Conservation (phyloP, 2,888 invertebrate genomes). For the Rhogogaster chlorosoma region DNA sequence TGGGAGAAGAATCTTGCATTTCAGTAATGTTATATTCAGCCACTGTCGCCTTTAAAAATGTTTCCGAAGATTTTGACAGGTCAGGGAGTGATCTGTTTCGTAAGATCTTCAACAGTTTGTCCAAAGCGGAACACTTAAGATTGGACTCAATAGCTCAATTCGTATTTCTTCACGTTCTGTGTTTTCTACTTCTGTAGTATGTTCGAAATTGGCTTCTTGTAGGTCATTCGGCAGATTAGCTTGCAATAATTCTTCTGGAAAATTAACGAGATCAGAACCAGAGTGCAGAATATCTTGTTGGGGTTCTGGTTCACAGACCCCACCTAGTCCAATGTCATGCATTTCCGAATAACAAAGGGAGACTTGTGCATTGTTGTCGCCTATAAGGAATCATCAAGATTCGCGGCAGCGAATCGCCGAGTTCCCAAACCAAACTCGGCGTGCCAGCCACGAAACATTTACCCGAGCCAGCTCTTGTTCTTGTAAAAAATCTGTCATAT, state of each 20-base stretch:
- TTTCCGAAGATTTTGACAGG: constrained; percentile 39
- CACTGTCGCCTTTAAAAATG: background rate
- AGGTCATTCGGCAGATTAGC: background rate
- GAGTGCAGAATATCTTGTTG: background rate
- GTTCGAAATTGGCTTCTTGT: background rate
- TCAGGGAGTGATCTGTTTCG: constrained; percentile 50
- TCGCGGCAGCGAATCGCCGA: too few species aligned
- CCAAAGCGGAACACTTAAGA: constrained; percentile 40
- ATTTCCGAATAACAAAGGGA: background rate
- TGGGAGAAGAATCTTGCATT: constrained; percentile 22
- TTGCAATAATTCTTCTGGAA: background rate
- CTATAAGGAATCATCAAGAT: too few species aligned
- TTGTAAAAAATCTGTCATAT: too few species aligned
- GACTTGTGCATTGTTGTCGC: background rate
- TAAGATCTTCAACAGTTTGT: constrained; percentile 51
- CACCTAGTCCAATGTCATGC: background rate
- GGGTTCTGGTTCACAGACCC: background rate
- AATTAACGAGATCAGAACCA: background rate
- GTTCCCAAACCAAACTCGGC: too few species aligned
- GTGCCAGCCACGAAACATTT: too few species aligned
- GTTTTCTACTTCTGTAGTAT: background rate
- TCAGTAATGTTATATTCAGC: constrained; percentile 43
- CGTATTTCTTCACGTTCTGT: constrained; percentile 50
- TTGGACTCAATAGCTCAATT: constrained; percentile 52
- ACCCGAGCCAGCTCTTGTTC: too few species aligned